Evolutionary conservation across 2,113 vertebrate genomes (phyloP).

Genomic region (Otus sunia): DNA sequence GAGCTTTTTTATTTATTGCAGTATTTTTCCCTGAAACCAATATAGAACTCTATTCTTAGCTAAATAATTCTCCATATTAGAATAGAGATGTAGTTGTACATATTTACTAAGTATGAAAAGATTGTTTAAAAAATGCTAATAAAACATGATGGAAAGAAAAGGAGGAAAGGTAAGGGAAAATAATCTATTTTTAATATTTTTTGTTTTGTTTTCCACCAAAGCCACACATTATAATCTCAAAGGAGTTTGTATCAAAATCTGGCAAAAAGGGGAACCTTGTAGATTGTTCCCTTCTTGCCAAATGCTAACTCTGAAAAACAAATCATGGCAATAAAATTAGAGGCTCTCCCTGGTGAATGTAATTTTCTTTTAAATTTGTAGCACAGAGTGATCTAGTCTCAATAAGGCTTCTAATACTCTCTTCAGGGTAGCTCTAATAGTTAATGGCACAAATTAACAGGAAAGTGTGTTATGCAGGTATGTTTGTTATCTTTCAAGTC

Average conservation of each 20-base stretch:
- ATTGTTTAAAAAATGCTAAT: neutral
- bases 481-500: neutral
- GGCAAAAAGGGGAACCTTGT: neutral
- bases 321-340: neutral
- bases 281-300: neutral
- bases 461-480: neutral
- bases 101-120: neutral
- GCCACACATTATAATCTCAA: neutral
- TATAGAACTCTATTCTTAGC: neutral
- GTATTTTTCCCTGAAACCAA: neutral
- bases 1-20: neutral
- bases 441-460: neutral
- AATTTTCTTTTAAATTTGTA: conserved; percentile 8
- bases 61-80: neutral
- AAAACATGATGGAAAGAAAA: neutral
- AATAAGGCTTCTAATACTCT: neutral
- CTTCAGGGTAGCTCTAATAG: neutral
- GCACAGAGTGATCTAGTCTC: neutral
- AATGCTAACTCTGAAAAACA: neutral
- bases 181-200: neutral
- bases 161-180: neutral
- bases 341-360: neutral
- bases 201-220: neutral
- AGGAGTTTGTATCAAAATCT: neutral
- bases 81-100: neutral